phyloP scores from a whole-genome alignment of 2,797 vertebrate genomes.

The Enteromius radiatus region DNA sequence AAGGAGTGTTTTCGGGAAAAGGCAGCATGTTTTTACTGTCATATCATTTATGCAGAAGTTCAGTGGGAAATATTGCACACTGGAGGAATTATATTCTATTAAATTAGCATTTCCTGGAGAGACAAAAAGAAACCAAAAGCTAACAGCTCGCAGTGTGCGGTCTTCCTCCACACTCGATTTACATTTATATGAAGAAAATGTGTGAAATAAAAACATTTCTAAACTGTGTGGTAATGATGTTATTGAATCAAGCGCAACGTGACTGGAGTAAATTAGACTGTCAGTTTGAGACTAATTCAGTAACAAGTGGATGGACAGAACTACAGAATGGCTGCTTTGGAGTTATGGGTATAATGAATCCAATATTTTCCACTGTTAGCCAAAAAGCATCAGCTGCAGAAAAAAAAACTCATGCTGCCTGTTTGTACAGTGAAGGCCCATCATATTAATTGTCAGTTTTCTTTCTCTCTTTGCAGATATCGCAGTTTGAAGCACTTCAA shows the following conservation, averaged over 20 bases:
- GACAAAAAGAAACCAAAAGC: not conserved
- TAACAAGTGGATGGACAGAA: not conserved
- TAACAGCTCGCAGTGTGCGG: not conserved
- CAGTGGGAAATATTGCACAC: slow-evolving; percentile 2
- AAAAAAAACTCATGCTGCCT: not conserved
- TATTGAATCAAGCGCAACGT: not conserved
- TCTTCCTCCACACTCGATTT: not conserved
- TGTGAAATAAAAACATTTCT: not conserved
- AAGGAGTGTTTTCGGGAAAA: not conserved
- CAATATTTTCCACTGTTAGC: not conserved
- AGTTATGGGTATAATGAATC: not conserved
- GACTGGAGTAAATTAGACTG: not conserved
- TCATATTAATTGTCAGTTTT: not conserved
- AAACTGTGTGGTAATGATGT: slow-evolving; percentile 1
- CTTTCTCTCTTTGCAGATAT: slow-evolving; percentile 79
- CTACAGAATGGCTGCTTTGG: not conserved
- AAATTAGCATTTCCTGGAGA: slow-evolving; percentile 24
- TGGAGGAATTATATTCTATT: slow-evolving; percentile 1
- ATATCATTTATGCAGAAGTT: slow-evolving; percentile 21
- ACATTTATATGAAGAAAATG: slow-evolving; percentile 30
- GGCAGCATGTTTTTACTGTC: slow-evolving; percentile 28
- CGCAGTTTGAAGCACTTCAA: slow-evolving; percentile 98
- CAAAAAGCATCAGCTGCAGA: not conserved
- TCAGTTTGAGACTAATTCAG: not conserved
- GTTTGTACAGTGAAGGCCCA: not conserved